Base-by-base conservation (phyloP, 1,140 invertebrate species). In the Lutraria rhynchaena region DNA sequence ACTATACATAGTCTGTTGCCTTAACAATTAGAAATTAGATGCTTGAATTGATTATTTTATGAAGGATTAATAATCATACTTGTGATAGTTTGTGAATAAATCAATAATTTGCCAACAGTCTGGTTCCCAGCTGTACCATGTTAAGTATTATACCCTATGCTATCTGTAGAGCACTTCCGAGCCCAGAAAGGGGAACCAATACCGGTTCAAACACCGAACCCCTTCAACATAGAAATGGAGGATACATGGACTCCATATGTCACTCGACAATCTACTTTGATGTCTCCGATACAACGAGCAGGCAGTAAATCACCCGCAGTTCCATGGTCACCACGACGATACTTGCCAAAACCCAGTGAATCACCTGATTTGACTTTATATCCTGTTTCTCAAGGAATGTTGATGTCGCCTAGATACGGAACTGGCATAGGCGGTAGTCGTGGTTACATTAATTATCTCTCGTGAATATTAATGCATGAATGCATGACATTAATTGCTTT, bases 191-290 rank as follows among this genome's bases (percentile, higher is more conserved):
- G 78, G 11, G 78, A 81, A 41, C 69, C 78, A 22, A 81, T 81
- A 49, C 58, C 67, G 29, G 58, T 81, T 73, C 27, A 81, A 81
- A 73, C 69, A 63, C 69, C 70, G 65, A 81, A 81, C 44, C 78
- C 78, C 24, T 81, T 81, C 49, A 51, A 22, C 61, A 24, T 61
- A n/a, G 57, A 81, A 81, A 53, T 73, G 31, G 78, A 81, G 44
- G 78, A 81, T 35, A 73, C 78, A n/a, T 81, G 69, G 69, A 81
- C 78, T 2, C 78, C 78, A 13, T 81, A 73, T 41, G 78, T 81
- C 31, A 81, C 69, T 4, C 69, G 78, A 17, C 78, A 81, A 44
- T 73, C 69, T 13, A 73, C 78, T 0, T 24, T 81, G 44, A 81
- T 73, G 44, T 81, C 78, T 1, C 78, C 78, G 17, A 24, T 65